Conservation (phyloP, 2,888 invertebrate genomes). For the Hypercompe scribonia region DNA sequence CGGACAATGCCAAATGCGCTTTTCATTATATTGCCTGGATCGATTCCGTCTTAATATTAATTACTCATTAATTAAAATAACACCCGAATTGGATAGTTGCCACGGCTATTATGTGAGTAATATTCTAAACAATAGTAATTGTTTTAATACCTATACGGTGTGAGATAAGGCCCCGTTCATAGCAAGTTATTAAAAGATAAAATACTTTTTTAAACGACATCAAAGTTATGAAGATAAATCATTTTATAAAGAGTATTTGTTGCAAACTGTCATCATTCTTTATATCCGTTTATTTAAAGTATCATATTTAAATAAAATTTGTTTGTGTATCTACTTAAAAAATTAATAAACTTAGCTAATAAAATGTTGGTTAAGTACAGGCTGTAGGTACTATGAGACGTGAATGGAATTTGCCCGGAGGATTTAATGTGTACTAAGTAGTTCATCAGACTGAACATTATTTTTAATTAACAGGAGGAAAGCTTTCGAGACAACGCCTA, state of each 20-base stretch:
- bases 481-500: background rate
- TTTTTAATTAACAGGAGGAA: background rate
- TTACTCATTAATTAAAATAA: slow-evolving; percentile 68
- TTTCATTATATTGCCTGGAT: slow-evolving; percentile 54
- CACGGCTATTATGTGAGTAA: slow-evolving; percentile 53
- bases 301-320: background rate
- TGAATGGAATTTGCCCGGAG: background rate
- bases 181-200: background rate
- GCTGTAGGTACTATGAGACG: background rate
- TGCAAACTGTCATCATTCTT: background rate
- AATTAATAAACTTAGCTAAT: background rate
- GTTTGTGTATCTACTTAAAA: background rate
- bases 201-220: background rate
- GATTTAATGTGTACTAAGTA: background rate
- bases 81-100: slow-evolving; percentile 64
- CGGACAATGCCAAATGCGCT: slow-evolving; percentile 65
- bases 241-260: background rate
- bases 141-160: background rate
- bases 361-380: background rate
- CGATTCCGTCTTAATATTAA: slow-evolving; percentile 62
- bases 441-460: background rate
- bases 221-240: background rate
- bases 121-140: slow-evolving; percentile 50
- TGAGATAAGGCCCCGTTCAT: background rate
- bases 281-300: background rate